Base-by-base conservation (phyloP, 2,113 vertebrate species). In the Isichthys henryi region DNA sequence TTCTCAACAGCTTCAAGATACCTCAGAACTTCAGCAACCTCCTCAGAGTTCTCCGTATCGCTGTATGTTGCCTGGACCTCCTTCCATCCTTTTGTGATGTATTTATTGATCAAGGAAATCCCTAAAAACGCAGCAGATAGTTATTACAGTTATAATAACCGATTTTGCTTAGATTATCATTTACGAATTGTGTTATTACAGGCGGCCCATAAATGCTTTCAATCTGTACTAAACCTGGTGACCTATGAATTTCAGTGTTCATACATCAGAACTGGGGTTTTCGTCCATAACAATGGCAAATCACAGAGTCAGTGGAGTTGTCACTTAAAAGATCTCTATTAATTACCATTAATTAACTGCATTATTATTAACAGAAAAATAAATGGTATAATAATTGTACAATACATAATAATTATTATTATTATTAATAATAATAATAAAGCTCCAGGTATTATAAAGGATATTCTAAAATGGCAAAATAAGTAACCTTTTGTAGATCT, bases 61-160 rank as follows among this genome's bases (percentile, higher is more conserved):
- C 95, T 95, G 86, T 98, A 98, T 0, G 94, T 92, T 48, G 94
- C 95, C 91, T 97, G 95, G 74, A 98, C 97, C 83, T 97, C 97
- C 91, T 97, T 98, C 98, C 98, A 99, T 52, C 98, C 98, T 93
- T 98, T 99, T 90, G 96, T 98, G 90, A 98, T 93, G 90, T 99
- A 99, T 93, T 97, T 99, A 92, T 96, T 96, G 92, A 99, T 96
- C 92, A 99, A 88, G 85, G 96, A 96, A 91, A 98, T 94, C 87
- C 96, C 98, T 99, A 93, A 91, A 94, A 95, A 90, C 35, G 91
- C 89, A 94, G 90, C 90, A 27, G 8, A 15, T 4, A 53, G 56
- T 58, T 88, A 53, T 15, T 46, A 19, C 13, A 86, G 23, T 1
- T 27, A 86, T 23, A 10, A 35, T 46, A 27, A 43, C 50, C 6